Base-by-base conservation (phyloP, 1,140 invertebrate genomes). In the Ditylenchus dipsaci region DNA sequence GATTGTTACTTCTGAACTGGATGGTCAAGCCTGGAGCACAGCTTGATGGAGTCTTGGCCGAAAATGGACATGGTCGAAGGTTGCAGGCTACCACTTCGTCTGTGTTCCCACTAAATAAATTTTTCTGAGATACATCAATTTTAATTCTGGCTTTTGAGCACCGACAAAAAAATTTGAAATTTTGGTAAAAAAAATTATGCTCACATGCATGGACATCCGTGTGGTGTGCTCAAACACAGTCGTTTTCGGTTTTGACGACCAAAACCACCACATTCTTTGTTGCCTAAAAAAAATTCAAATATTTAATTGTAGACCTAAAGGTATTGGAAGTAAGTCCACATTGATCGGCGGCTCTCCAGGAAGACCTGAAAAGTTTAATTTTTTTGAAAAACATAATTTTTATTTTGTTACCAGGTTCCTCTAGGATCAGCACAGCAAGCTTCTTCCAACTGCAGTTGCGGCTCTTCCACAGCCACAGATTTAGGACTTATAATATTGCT, bases 131-230 rank as follows among this genome's bases (percentile, higher is more conserved):
- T n/a, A n/a, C n/a, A n/a, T n/a, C n/a, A n/a, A n/a, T n/a, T n/a
- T n/a, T n/a, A n/a, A n/a, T n/a, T n/a, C n/a, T n/a, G n/a, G n/a
- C n/a, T n/a, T n/a, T n/a, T n/a, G n/a, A n/a, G n/a, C n/a, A n/a
- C n/a, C n/a, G n/a, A n/a, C 43, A 45, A 45, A 45, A 13, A 45
- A 45, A 13, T 13, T 13, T 45, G 43, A 45, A 21, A 53, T 15
- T 17, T 21, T 5, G 8, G 49, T 53, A 53, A 5, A 21, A 53
- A 53, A 7, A 53, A 7, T 53, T 15, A 21, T 53, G 15, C 49
- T 53, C 15, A 53, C 49, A 53, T 53, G 49, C 49, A 53, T 17
- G 49, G 49, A 53, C 49, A 53, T 53, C 49, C 49, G 15, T 53
- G 49, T 17, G n/a, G 3, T 26, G 49, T 53, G 23, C 49, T 53